These are phyloP conservation scores for Leucophenga maculata DNA, from an alignment of 2,888 invertebrate species.

Conservation along the genomic window DNA sequence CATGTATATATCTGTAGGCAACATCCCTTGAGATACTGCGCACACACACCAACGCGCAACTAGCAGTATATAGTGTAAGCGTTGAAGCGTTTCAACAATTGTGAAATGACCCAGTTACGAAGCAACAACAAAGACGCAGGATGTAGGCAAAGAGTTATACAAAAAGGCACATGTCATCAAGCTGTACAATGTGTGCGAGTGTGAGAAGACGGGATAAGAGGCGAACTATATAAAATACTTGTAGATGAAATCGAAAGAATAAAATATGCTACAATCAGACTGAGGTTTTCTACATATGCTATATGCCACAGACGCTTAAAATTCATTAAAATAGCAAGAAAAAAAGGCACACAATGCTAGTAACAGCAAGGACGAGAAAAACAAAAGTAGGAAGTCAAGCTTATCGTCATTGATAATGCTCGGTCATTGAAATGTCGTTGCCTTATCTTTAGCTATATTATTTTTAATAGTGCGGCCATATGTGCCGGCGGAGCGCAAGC, in stretches of 20 bases:
- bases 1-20: neutral
- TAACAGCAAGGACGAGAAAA: neutral
- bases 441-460: slow-evolving; percentile 2
- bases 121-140: slow-evolving; percentile 44
- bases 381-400: slow-evolving; percentile 14
- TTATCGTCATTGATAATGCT: slow-evolving; percentile 8
- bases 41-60: neutral
- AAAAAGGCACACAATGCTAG: slow-evolving; percentile 9
- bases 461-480: slow-evolving; percentile 22
- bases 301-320: slow-evolving; percentile 43
- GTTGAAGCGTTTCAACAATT: slow-evolving; percentile 55
- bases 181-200: no score
- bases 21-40: slow-evolving; percentile 32
- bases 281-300: neutral
- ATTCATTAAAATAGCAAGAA: slow-evolving; percentile 59
- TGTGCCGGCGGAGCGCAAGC: slow-evolving; percentile 1
- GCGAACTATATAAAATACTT: slow-evolving; percentile 21
- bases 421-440: slow-evolving; percentile 6
- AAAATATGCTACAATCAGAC: slow-evolving; percentile 30
- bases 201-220: slow-evolving; percentile 28
- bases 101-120: slow-evolving; percentile 64
- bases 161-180: slow-evolving; percentile 44
- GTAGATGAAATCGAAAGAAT: slow-evolving; percentile 63
- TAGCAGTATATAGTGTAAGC: no score
- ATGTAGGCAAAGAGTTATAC: slow-evolving; percentile 40